These are phyloP conservation scores for Andrena fulva DNA, from an alignment of 2,888 invertebrate species.

Conservation along the genomic window DNA sequence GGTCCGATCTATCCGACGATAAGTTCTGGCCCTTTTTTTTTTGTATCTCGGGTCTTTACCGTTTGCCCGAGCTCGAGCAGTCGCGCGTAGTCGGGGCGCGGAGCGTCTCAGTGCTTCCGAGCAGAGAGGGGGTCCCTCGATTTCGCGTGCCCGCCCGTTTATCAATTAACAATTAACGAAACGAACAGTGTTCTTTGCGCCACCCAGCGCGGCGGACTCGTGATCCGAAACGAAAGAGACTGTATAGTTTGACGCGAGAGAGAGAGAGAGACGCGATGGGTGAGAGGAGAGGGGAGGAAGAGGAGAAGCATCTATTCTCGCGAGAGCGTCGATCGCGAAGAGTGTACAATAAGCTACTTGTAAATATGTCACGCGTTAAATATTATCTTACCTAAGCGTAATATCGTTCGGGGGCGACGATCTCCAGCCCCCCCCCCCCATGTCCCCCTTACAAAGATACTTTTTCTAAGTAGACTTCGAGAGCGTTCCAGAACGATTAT, in stretches of 20 bases:
- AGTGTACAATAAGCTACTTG: constrained; percentile 65
- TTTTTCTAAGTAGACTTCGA: constrained; percentile 36
- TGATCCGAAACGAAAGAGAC: not conserved
- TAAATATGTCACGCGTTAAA: constrained; percentile 56
- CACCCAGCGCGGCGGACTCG: constrained; percentile 5
- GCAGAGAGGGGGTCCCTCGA: constrained; percentile 39
- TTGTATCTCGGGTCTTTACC: constrained; percentile 35
- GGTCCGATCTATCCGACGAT: constrained; percentile 41
- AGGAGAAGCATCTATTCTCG: constrained; percentile 55
- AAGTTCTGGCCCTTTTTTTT: constrained; percentile 42
- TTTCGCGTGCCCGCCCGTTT: constrained; percentile 18
- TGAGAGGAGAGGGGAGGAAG: not conserved
- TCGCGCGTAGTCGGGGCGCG: constrained; percentile 24
- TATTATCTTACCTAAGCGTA: constrained; percentile 29
- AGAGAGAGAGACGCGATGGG: not conserved
- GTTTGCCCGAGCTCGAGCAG: constrained; percentile 13
- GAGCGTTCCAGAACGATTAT: constrained; percentile 28
- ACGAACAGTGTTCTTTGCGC: constrained; percentile 42
- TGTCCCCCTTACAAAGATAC: constrained; percentile 32
- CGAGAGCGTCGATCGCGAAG: constrained; percentile 52
- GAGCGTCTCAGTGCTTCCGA: constrained; percentile 52
- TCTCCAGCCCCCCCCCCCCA: constrained; percentile 7
- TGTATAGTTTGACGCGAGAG: not conserved
- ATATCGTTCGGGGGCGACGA: constrained; percentile 26
- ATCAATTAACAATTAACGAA: constrained; percentile 19